phyloP scores from a whole-genome alignment of 2,888 invertebrate species.

The Drosophila recens region DNA sequence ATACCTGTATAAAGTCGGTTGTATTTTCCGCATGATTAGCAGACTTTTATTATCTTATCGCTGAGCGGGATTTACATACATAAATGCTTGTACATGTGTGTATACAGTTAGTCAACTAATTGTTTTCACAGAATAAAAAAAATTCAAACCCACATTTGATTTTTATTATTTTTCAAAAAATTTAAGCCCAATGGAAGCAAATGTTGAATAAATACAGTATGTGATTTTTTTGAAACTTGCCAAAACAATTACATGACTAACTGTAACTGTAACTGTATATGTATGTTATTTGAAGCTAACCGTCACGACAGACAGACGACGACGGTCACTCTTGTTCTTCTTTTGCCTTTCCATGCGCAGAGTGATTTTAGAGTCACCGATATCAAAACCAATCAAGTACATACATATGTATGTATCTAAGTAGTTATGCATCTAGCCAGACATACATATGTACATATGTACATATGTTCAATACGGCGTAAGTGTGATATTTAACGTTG shows the following conservation, averaged over 20 bases:
- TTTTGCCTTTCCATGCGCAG: not conserved
- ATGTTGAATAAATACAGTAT: not conserved
- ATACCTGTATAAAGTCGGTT: constrained; percentile 3
- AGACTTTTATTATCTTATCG: constrained; percentile 66
- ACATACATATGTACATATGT: not conserved
- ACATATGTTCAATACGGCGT: not conserved
- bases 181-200: not conserved
- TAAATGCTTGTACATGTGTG: not conserved
- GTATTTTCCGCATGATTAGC: constrained; percentile 50
- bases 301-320: not conserved
- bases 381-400: constrained; percentile 2
- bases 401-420: not conserved
- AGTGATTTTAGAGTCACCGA: not conserved
- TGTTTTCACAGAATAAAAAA: not conserved
- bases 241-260: too few species aligned
- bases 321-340: not conserved
- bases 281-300: not conserved
- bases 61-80: constrained; percentile 13
- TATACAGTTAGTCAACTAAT: not conserved
- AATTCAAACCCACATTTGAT: not conserved
- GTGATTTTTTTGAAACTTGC: not conserved
- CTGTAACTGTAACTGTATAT: too few species aligned
- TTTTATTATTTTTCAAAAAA: not conserved
- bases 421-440: not conserved
- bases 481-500: constrained; percentile 34